phyloP scores from a whole-genome alignment of 2,113 vertebrate genomes.

The Camelus bactrianus region DNA sequence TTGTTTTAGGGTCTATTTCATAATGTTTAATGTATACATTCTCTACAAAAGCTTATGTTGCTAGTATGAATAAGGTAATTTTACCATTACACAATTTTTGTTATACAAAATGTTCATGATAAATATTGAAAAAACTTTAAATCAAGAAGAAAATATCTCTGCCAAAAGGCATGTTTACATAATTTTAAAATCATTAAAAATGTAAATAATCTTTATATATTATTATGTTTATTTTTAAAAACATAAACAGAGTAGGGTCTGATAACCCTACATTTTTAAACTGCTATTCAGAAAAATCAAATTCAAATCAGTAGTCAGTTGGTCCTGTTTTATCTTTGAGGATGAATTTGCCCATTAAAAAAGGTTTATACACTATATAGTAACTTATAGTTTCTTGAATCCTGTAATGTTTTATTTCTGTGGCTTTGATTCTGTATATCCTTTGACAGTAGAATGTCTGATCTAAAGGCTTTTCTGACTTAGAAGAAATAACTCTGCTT shows the following conservation, averaged over 20 bases:
- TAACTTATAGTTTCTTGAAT: neutral
- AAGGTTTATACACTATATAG: neutral
- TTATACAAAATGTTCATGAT: neutral
- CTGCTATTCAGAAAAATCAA: neutral
- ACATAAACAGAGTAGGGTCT: neutral
- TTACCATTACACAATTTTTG: neutral
- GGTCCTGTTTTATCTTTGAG: neutral
- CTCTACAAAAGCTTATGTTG: neutral
- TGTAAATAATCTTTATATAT: neutral
- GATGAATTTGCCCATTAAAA: neutral
- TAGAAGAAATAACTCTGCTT: neutral
- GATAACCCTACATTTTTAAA: neutral
- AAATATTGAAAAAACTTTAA: neutral
- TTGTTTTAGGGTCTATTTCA: neutral
- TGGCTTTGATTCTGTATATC: neutral
- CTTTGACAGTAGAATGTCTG: neutral
- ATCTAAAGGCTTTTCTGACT: neutral
- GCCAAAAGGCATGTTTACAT: neutral
- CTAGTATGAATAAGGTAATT: neutral
- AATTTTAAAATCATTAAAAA: constrained; percentile 15
- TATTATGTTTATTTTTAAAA: neutral
- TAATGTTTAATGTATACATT: neutral
- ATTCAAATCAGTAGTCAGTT: neutral
- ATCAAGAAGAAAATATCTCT: neutral
- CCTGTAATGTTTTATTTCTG: neutral